Evolutionary conservation across 2,888 invertebrate genomes (phyloP).

Genomic region (Cheiracanthium punctorium): DNA sequence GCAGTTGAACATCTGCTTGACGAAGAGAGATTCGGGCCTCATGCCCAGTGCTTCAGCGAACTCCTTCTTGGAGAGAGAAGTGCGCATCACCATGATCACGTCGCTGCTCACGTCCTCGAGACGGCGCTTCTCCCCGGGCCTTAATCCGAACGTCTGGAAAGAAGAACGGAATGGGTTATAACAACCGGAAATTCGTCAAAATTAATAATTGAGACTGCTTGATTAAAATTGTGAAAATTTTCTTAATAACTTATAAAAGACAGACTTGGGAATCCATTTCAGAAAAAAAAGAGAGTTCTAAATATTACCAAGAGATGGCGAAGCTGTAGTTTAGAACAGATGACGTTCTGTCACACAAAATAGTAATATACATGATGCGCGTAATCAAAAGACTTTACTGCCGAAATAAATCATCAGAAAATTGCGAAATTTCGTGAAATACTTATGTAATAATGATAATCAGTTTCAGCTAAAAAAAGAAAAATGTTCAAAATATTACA

Average conservation of each 20-base stretch:
- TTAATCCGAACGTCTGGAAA: constrained; percentile 85
- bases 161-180: neutral
- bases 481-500: too few relatives aligned
- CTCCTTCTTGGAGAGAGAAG: constrained; percentile 91
- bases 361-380: too few relatives aligned
- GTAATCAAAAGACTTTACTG: too few relatives aligned
- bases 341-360: too few relatives aligned
- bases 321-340: too few relatives aligned
- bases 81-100: constrained; percentile 92
- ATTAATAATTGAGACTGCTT: neutral
- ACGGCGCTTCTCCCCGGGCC: constrained; percentile 88
- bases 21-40: constrained; percentile 95
- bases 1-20: constrained; percentile 97
- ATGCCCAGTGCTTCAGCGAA: constrained; percentile 97
- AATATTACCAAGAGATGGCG: too few relatives aligned
- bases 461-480: too few relatives aligned
- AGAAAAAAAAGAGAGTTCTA: too few relatives aligned
- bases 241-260: neutral
- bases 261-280: too few relatives aligned
- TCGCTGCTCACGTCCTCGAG: constrained; percentile 81
- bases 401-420: too few relatives aligned
- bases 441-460: too few relatives aligned
- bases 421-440: too few relatives aligned
- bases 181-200: neutral
- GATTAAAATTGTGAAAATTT: neutral